Conservation (phyloP, 2,888 invertebrate species). For the Macrophya alboannulata region DNA sequence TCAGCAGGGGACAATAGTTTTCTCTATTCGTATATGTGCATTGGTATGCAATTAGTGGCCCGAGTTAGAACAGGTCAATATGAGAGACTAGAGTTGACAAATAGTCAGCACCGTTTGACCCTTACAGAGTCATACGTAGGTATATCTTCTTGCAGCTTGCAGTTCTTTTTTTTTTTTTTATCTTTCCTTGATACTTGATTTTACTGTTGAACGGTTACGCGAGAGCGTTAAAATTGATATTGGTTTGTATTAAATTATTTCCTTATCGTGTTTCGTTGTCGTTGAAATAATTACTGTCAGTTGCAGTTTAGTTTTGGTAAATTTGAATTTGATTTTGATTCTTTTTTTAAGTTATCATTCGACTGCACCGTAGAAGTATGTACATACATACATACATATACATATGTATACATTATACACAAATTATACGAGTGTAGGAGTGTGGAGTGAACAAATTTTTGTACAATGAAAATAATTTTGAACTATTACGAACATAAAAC, state of each 20-base stretch:
- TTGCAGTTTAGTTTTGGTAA: background rate
- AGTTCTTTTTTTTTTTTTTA: background rate
- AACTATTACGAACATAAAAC: background rate
- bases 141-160: background rate
- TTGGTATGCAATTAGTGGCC: slow-evolving; percentile 38
- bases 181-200: too few species aligned
- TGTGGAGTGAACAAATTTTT: background rate
- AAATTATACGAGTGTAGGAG: background rate
- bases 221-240: background rate
- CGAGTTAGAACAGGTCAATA: background rate
- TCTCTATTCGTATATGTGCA: background rate
- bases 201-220: background rate
- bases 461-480: background rate
- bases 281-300: background rate
- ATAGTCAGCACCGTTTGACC: slow-evolving; percentile 18
- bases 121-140: slow-evolving; percentile 8
- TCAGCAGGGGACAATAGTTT: slow-evolving; percentile 7
- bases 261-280: background rate
- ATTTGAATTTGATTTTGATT: background rate
- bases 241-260: background rate
- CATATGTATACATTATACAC: background rate
- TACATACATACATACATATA: too few species aligned
- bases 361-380: background rate
- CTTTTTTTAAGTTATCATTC: background rate
- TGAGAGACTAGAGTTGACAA: background rate